Conservation (phyloP, 2,888 invertebrate species). For the Eupithecia pulchellata region DNA sequence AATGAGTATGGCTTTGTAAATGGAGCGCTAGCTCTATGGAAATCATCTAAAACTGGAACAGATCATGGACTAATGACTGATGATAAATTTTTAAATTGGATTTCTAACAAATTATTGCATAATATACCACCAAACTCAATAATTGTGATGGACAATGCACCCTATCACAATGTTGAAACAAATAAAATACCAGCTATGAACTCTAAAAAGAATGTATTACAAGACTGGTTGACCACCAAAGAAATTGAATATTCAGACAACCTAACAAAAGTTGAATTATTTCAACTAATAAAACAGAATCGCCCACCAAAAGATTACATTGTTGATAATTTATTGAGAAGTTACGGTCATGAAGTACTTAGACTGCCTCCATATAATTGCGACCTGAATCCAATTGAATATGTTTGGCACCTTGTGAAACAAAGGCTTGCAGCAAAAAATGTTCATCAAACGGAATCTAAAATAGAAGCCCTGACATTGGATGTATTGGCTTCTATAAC, state of each 20-base stretch:
- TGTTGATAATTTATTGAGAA: conserved; percentile 52
- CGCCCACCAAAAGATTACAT: conserved; percentile 43
- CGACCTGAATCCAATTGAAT: conserved; percentile 50
- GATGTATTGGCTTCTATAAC: conserved; percentile 14
- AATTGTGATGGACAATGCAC: conserved; percentile 23
- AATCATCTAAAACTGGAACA: not conserved
- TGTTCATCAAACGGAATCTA: not conserved
- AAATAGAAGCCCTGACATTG: conserved; percentile 7
- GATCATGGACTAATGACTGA: not conserved
- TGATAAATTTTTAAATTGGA: not conserved
- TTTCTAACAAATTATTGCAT: conserved; percentile 16
- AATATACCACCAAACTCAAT: conserved; percentile 15
- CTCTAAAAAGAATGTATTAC: not conserved
- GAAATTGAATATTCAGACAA: conserved; percentile 3
- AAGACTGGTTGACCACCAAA: not conserved
- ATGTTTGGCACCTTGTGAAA: conserved; percentile 2
- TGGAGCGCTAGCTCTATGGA: not conserved
- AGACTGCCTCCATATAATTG: conserved; percentile 56
- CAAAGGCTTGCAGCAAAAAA: not conserved
- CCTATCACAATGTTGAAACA: conserved; percentile 11
- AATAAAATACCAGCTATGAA: not conserved
- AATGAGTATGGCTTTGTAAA: conserved; percentile 5
- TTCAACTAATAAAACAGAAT: conserved; percentile 16
- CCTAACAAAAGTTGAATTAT: conserved; percentile 12
- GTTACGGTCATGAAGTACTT: conserved; percentile 51